Evolutionary conservation across 2,888 invertebrate species (phyloP), one percentile per base, ranked within the genome.

Genomic region (Lasiommata megera): DNA sequence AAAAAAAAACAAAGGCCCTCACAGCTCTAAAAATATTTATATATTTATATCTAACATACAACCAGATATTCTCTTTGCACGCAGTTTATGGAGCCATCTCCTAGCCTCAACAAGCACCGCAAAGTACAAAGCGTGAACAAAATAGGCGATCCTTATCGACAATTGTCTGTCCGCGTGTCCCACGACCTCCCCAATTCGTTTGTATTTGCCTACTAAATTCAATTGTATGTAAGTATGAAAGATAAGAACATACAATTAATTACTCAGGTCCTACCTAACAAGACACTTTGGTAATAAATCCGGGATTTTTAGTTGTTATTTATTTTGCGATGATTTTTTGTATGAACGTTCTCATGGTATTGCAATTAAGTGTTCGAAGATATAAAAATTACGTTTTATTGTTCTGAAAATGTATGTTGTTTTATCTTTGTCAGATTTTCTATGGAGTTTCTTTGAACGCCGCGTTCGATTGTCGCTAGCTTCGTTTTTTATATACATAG

Each of bases 111-210:
- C n/a, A 41, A 34, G 67, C 67, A 70, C 69, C 57, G 60, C 60
- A 37, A 47, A 52, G 67, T 80, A 82, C 73, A 77, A 83, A 78
- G 80, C 76, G 72, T 70, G 71, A 78, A 82, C 83, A 81, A 80
- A 82, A 80, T 83, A 77, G 80, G 69, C 75, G 88, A 88, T 88
- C 68, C 54, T 71, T 76, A 88, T 88, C 88, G 67, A 23, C 60
- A 54, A 72, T 73, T 72, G 72, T 70, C 53, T 67, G 64, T 65
- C 61, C 60, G 68, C 69, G 67, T 72, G 76, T 88, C 88, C 79
- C 88, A 88, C 86, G 88, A 82, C 89, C 88, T 88, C 82, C 66
- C 66, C 72, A 67, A 73, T 76, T 72, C 76, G 73, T 73, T 69
- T 73, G 70, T 67, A 64, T 69, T 69, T 73, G 79, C 77, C 82